Evolutionary conservation across 2,888 invertebrate genomes (phyloP).

Genomic region (Homarus gammarus): DNA sequence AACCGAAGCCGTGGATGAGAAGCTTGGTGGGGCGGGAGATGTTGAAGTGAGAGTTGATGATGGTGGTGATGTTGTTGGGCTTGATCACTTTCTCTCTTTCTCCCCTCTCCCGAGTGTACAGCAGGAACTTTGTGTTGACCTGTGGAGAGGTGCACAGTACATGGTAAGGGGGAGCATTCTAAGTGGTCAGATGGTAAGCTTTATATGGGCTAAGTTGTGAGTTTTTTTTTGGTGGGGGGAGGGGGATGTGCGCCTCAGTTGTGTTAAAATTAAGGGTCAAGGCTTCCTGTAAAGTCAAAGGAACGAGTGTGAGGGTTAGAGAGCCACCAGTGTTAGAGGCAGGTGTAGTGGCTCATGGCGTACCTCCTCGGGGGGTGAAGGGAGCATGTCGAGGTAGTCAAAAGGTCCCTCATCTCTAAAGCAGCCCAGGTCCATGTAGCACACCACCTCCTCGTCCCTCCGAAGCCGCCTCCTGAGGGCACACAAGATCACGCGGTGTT

Average conservation of each 20-base stretch:
- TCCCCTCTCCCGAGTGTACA: constrained; percentile 82
- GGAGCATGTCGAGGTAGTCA: constrained; percentile 93
- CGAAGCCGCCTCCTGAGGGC: constrained; percentile 80
- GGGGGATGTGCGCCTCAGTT: no score
- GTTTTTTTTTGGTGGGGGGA: no score
- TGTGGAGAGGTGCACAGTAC: constrained; percentile 66
- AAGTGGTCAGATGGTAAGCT: background rate
- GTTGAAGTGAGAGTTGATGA: constrained; percentile 88
- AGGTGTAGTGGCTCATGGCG: no score
- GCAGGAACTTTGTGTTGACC: constrained; percentile 88
- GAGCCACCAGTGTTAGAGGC: no score
- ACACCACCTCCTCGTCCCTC: constrained; percentile 88
- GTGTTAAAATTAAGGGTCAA: no score
- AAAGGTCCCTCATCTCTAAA: constrained; percentile 94
- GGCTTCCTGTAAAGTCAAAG: no score
- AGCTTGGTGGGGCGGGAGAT: constrained; percentile 89
- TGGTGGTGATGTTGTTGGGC: constrained; percentile 86
- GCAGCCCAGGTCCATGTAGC: constrained; percentile 94
- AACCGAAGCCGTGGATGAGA: constrained; percentile 95
- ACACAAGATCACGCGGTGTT: background rate
- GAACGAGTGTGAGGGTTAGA: no score
- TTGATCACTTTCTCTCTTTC: constrained; percentile 80
- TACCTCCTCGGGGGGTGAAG: constrained; percentile 89
- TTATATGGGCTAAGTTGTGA: no score
- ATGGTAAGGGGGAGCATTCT: background rate